Evolutionary conservation across 2,888 invertebrate species (phyloP).

Genomic region (Orthosia gracilis): DNA sequence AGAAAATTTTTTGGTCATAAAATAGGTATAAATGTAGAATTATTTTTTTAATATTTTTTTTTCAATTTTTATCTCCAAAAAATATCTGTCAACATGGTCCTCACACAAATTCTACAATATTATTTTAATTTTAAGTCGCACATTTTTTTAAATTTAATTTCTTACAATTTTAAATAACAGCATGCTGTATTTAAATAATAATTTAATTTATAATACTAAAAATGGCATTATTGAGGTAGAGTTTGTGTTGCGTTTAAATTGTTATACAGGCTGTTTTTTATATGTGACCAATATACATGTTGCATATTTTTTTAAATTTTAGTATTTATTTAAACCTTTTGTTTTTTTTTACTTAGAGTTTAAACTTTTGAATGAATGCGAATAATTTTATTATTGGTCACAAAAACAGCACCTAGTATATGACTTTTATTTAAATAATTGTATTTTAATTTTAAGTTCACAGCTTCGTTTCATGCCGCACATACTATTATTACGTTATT

Average conservation of each 20-base stretch:
- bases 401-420: constrained; percentile 6
- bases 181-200: constrained; percentile 48
- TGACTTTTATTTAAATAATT: constrained; percentile 7
- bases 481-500: constrained; percentile 45
- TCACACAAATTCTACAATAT: constrained; percentile 58
- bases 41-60: not conserved
- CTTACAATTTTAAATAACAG: constrained; percentile 39
- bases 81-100: not conserved
- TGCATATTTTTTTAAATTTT: no score
- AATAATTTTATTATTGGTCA: not conserved
- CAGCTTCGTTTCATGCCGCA: constrained; percentile 58
- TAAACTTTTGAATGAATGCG: no score
- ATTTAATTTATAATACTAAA: constrained; percentile 9
- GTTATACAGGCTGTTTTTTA: constrained; percentile 37
- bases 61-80: constrained; percentile 2
- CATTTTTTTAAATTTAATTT: constrained; percentile 12
- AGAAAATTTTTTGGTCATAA: constrained; percentile 29
- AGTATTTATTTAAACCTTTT: no score
- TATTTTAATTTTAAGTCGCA: constrained; percentile 49
- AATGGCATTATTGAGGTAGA: constrained; percentile 51
- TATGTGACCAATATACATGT: constrained; percentile 19
- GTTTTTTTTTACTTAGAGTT: no score
- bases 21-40: not conserved
- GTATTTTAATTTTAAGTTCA: constrained; percentile 43
- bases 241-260: constrained; percentile 60